Conservation (phyloP, 2,888 invertebrate species). For the Aphodius sticticus region DNA sequence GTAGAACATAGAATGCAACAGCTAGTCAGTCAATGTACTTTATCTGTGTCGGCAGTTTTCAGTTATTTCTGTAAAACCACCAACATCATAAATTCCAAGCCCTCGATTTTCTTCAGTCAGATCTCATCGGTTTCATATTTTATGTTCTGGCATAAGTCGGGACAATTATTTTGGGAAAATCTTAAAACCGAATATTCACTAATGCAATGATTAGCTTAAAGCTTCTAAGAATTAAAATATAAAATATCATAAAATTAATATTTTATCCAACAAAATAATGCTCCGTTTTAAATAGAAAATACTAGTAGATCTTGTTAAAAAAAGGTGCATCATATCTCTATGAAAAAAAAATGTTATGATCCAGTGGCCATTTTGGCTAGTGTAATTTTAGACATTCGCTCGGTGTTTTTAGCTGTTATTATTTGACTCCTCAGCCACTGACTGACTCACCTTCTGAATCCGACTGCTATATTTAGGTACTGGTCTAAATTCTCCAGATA, state of each 20-base stretch:
- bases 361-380: background rate
- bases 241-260: too few species aligned
- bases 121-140: background rate
- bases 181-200: too few species aligned
- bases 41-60: background rate
- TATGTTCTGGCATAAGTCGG: background rate
- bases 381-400: conserved; percentile 38
- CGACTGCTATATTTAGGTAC: conserved; percentile 40
- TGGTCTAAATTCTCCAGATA: conserved; percentile 36
- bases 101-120: background rate
- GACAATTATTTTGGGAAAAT: background rate
- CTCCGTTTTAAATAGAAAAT: too few species aligned
- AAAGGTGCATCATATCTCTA: background rate
- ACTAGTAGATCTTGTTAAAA: background rate
- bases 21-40: too few species aligned
- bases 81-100: background rate
- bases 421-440: conserved; percentile 32
- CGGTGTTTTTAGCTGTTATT: conserved; percentile 36
- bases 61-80: background rate
- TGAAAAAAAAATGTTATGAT: background rate
- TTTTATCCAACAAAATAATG: too few species aligned
- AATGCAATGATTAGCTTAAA: too few species aligned
- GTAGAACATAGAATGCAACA: too few species aligned
- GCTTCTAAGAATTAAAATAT: too few species aligned
- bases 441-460: conserved; percentile 45